Evolutionary conservation across 1,140 invertebrate genomes (phyloP).

Genomic region (Drosophila subobscura): DNA sequence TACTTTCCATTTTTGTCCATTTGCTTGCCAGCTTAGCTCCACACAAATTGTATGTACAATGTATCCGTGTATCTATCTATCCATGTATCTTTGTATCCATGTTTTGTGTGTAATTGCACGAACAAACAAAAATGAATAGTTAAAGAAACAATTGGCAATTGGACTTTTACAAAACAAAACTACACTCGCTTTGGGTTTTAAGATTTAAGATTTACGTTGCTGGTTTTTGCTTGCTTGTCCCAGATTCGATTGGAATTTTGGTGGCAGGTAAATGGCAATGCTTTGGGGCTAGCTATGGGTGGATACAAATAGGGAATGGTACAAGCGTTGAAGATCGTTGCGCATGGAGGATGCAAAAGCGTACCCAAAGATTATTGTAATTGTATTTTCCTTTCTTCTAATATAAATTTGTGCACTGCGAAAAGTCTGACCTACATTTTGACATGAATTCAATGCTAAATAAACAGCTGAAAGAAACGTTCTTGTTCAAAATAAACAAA

Average conservation of each 20-base stretch:
- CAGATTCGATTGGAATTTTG: slow-evolving; percentile 35
- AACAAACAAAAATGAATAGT: slow-evolving; percentile 30
- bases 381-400: no score
- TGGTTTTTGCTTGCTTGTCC: slow-evolving; percentile 21
- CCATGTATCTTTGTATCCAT: slow-evolving; percentile 4
- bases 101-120: slow-evolving; percentile 11
- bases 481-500: no score
- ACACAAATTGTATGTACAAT: not conserved
- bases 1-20: slow-evolving; percentile 54
- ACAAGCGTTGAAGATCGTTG: no score
- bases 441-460: no score
- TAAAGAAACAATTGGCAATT: slow-evolving; percentile 32
- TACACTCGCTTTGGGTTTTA: slow-evolving; percentile 28
- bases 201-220: slow-evolving; percentile 16
- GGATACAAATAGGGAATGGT: no score
- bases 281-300: no score
- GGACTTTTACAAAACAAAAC: slow-evolving; percentile 57
- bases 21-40: not conserved
- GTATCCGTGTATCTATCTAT: slow-evolving; percentile 7
- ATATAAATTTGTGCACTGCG: no score
- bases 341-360: no score
- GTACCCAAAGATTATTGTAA: no score
- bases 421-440: no score
- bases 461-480: no score
- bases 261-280: no score